Base-by-base conservation (phyloP, 1,140 invertebrate species). In the Leptopilina boulardi region DNA sequence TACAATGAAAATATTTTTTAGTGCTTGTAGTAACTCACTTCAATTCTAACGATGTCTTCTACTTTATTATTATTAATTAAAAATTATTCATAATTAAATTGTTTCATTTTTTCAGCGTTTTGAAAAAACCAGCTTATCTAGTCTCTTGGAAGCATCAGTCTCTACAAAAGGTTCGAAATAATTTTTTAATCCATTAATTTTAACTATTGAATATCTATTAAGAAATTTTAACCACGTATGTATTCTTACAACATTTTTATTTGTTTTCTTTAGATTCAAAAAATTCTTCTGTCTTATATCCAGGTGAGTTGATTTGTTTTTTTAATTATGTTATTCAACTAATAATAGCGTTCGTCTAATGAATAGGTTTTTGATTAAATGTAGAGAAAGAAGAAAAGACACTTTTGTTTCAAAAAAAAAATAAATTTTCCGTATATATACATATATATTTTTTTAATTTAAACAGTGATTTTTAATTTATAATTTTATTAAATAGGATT, bases 91-190 rank as follows among this genome's bases (percentile, higher is more conserved):
- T 73, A 10, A 51, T 18, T 15, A 3, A 44, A 51, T 11, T 51
- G 15, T 44, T 54, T 18, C 0, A 44, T 76, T 83, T 87, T n/a
- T 91, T 56, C 86, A 91, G 90, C 87, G 79, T 13, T 90, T 87
- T 86, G 89, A 89, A 89, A 91, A 91, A 80, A 91, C 90, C 75
- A 91, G 90, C 77, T 91, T 91, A 77, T 91, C 90, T 84, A 91
- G 90, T 82, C 87, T 91, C 21, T 80, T 91, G 81, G 90, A 91
- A 87, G 90, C 90, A 51, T 91, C 90, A 66, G 90, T 91, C 54
- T 91, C 89, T 42, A 87, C 86, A 10, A 91, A 91, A 91, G 90
- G 90, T 91, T 85, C 81, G 88, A 79, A 73, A 59, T 19, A 41
- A 59, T 11, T 11, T 74, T n/a, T 23, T n/a, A 23, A 70, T 77